Evolutionary conservation across 2,888 invertebrate species (phyloP).

Genomic region (Archips xylosteana): DNA sequence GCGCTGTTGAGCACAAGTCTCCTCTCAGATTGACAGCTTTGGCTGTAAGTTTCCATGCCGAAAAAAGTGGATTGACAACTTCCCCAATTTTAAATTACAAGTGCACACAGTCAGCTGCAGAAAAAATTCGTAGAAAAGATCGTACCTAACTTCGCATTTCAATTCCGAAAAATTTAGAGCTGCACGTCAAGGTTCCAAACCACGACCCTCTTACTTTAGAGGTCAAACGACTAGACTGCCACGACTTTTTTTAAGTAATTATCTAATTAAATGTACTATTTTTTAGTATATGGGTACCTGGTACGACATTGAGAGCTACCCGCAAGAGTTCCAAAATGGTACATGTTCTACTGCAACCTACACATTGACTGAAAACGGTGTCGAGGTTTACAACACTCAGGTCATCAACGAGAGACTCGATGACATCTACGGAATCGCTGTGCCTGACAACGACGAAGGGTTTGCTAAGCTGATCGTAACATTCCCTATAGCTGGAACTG

Average conservation of each 20-base stretch:
- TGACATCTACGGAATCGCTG: conserved; percentile 76
- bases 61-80: no score
- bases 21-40: no score
- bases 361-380: conserved; percentile 53
- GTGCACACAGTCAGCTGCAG: no score
- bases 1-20: neutral
- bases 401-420: conserved; percentile 67
- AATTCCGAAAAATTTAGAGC: no score
- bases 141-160: no score
- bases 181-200: no score
- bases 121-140: no score
- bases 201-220: no score
- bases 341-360: conserved; percentile 84
- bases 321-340: conserved; percentile 82
- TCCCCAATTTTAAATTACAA: no score
- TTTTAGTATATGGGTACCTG: conserved; percentile 83
- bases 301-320: conserved; percentile 78
- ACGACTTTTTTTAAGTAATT: no score
- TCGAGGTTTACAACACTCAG: conserved; percentile 40
- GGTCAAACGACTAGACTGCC: no score
- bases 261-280: neutral
- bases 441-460: conserved; percentile 60
- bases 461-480: conserved; percentile 77
- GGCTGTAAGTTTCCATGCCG: no score
- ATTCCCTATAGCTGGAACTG: conserved; percentile 74